phyloP scores from a whole-genome alignment of 1,140 invertebrate genomes.

The Pectinophora gossypiella region DNA sequence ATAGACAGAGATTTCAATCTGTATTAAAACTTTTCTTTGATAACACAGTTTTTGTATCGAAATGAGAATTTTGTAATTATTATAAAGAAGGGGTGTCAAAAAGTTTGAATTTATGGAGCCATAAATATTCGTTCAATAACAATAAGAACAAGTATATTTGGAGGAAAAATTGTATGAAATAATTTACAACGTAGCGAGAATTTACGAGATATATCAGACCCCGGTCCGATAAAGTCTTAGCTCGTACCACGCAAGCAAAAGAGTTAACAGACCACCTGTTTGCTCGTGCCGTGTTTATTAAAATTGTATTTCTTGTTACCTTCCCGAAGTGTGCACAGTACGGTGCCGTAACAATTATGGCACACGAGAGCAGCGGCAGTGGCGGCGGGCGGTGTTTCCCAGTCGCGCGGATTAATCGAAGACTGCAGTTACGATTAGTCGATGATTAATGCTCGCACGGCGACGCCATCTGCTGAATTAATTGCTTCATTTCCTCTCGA shows the following conservation, averaged over 20 bases:
- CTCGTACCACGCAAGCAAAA: neutral
- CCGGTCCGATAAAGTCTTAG: neutral
- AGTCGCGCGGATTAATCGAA: constrained; percentile 64
- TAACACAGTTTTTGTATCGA: neutral
- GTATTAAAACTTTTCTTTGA: constrained; percentile 1
- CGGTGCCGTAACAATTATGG: neutral
- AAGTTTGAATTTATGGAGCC: neutral
- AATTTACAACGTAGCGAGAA: no score
- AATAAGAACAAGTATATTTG: no score
- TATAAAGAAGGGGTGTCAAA: neutral
- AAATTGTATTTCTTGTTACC: neutral
- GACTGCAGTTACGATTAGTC: constrained; percentile 73
- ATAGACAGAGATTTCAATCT: constrained; percentile 2
- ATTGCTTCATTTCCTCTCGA: constrained; percentile 74
- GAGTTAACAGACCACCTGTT: constrained; percentile 4
- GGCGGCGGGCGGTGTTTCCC: constrained; percentile 19
- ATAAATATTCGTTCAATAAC: neutral
- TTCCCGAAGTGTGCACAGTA: neutral
- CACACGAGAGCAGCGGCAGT: neutral
- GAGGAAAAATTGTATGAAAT: no score
- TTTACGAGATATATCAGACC: neutral
- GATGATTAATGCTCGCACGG: constrained; percentile 72
- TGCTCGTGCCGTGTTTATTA: neutral
- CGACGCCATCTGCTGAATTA: constrained; percentile 72
- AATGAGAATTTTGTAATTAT: neutral